Conservation (phyloP, 2,888 invertebrate genomes). For the Seira sanloemensis region DNA sequence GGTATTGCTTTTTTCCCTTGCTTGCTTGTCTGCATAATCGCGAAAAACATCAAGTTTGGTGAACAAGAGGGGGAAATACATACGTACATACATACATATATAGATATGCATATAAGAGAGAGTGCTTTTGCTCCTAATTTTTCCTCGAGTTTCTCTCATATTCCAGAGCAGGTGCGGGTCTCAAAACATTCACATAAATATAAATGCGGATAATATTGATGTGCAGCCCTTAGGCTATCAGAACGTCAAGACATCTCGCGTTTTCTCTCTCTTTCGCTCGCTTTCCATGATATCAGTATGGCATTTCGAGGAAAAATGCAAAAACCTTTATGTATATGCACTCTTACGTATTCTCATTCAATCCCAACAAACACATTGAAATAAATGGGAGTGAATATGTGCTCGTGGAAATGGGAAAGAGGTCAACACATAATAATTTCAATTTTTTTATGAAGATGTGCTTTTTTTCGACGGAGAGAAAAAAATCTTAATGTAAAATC, state of each 20-base stretch:
- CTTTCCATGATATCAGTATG: neutral
- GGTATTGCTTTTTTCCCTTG: neutral
- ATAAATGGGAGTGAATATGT: neutral
- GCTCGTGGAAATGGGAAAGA: neutral
- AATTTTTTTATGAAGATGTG: neutral
- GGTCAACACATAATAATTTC: neutral
- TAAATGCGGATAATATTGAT: neutral
- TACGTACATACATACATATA: too few relatives aligned
- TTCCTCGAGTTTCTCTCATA: neutral
- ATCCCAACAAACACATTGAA: neutral
- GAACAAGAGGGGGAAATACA: neutral
- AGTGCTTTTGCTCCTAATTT: neutral
- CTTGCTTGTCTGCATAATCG: neutral
- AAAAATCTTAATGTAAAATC: neutral
- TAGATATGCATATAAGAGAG: too few relatives aligned
- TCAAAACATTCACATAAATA: too few relatives aligned
- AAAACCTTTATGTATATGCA: neutral
- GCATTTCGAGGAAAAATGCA: neutral
- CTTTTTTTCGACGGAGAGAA: too few relatives aligned
- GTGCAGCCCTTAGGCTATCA: slow-evolving; percentile 5
- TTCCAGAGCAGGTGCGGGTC: neutral
- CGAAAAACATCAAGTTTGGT: neutral
- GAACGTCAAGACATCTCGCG: neutral
- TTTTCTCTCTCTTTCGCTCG: too few relatives aligned
- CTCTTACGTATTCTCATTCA: neutral